phyloP scores from a whole-genome alignment of 2,888 invertebrate genomes.

The Caradrina clavipalpis region DNA sequence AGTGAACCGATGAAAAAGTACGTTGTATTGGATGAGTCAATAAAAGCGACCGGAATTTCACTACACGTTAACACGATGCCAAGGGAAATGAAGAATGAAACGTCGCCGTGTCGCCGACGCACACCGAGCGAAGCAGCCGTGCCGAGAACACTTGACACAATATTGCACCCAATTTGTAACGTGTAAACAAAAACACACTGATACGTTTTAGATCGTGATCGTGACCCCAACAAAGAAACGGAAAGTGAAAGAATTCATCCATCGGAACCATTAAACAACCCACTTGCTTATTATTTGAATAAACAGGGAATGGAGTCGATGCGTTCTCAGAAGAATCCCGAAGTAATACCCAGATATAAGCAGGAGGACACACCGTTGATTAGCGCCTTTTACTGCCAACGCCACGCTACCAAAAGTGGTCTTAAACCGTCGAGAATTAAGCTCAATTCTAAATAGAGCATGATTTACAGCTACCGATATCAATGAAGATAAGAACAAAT shows the following conservation, averaged over 20 bases:
- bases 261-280: constrained; percentile 79
- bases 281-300: constrained; percentile 82
- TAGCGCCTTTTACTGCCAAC: constrained; percentile 80
- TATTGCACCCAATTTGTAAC: constrained; percentile 59
- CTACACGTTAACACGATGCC: constrained; percentile 72
- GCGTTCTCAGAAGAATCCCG: constrained; percentile 84
- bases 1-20: constrained; percentile 80
- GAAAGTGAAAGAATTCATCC: constrained; percentile 84
- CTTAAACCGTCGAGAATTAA: constrained; percentile 62
- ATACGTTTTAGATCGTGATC: constrained; percentile 72
- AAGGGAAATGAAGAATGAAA: constrained; percentile 59
- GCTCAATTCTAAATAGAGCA: constrained; percentile 64
- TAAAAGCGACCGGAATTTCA: constrained; percentile 82
- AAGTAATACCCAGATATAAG: constrained; percentile 77
- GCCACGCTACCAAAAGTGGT: constrained; percentile 65
- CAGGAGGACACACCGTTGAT: constrained; percentile 83
- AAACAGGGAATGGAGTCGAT: constrained; percentile 80
- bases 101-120: constrained; percentile 24
- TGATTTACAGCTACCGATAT: constrained; percentile 68
- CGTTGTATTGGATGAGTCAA: constrained; percentile 76
- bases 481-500: constrained; percentile 75
- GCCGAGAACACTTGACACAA: constrained; percentile 27
- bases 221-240: constrained; percentile 79
- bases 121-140: constrained; percentile 3
- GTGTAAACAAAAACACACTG: constrained; percentile 56